Evolutionary conservation across 2,113 vertebrate genomes (phyloP).

Genomic region (Casuarius casuarius): DNA sequence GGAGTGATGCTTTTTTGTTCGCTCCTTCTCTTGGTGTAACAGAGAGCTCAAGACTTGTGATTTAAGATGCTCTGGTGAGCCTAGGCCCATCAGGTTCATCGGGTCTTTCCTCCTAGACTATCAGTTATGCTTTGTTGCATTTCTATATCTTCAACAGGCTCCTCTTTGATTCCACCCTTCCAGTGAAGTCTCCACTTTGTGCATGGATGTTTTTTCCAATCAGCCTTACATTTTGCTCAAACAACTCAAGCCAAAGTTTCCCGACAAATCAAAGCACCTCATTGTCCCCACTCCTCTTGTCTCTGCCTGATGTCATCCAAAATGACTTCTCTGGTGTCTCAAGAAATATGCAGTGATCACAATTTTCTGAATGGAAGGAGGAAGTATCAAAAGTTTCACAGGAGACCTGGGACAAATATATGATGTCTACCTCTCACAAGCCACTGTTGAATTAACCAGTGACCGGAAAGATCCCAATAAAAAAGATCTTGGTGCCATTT

Average conservation of each 20-base stretch:
- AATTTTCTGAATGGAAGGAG: not conserved
- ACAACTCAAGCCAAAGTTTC: not conserved
- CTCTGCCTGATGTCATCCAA: not conserved
- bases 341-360: not conserved
- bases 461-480: not conserved
- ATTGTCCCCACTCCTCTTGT: not conserved
- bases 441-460: not conserved
- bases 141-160: not conserved
- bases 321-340: not conserved
- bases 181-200: not conserved
- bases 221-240: not conserved
- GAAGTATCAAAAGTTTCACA: not conserved
- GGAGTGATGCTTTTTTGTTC: not conserved
- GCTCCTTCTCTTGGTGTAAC: not conserved
- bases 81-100: not conserved
- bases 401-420: not conserved
- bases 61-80: not conserved
- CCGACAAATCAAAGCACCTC: not conserved
- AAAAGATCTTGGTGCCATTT: not conserved
- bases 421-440: not conserved
- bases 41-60: not conserved
- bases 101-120: not conserved
- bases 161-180: not conserved
- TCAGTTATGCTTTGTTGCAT: not conserved
- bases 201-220: not conserved